Evolutionary conservation across 2,113 vertebrate species (phyloP).

Genomic region (Cebus imitator): DNA sequence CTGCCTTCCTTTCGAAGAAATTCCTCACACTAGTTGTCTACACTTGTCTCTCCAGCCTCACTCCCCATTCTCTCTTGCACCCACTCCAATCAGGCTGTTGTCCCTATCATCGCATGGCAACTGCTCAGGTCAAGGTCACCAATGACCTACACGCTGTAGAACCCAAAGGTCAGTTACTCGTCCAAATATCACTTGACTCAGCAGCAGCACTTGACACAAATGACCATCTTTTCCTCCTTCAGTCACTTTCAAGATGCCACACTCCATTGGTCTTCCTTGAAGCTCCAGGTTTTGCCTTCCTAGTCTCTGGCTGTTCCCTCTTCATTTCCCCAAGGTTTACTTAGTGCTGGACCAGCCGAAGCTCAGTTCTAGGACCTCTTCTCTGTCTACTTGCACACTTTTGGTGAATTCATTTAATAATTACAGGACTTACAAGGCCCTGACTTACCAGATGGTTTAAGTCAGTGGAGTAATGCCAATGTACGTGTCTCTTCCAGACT

Average conservation of each 20-base stretch:
- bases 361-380: background rate
- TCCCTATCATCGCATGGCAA: background rate
- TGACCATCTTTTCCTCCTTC: background rate
- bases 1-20: background rate
- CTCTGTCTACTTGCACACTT: accelerated
- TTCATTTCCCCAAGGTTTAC: background rate
- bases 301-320: background rate
- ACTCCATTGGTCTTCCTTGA: background rate
- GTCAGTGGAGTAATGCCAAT: background rate
- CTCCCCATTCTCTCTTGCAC: background rate
- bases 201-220: background rate
- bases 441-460: too few relatives aligned
- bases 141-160: background rate
- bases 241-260: background rate
- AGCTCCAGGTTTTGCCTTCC: background rate
- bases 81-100: too few relatives aligned
- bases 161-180: background rate
- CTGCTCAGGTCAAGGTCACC: background rate
- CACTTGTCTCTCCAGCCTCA: background rate
- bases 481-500: background rate
- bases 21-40: background rate
- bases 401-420: background rate
- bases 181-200: background rate
- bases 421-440: too few relatives aligned
- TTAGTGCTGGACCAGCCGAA: background rate